Evolutionary conservation across 1,140 invertebrate genomes (phyloP).

Genomic region (Agrypnia vestita): DNA sequence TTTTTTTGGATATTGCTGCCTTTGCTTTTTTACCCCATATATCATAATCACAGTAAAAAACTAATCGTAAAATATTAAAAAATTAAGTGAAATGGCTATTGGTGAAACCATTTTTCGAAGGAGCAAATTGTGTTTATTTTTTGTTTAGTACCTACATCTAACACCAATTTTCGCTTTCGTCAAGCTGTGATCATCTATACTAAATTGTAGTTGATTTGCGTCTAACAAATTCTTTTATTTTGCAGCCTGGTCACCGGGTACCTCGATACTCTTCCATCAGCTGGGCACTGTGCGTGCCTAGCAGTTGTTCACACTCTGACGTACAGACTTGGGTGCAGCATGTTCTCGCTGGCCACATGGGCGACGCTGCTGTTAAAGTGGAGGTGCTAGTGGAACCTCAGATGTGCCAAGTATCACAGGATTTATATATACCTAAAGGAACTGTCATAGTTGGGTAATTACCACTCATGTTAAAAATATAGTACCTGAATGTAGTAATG

Average conservation of each 20-base stretch:
- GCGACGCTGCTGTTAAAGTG: constrained; percentile 58
- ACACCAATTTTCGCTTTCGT: too few species aligned
- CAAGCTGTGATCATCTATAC: too few species aligned
- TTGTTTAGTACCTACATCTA: too few species aligned
- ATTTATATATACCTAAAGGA: constrained; percentile 63
- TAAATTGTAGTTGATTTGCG: too few species aligned
- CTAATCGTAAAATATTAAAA: too few species aligned
- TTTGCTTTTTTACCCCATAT: too few species aligned
- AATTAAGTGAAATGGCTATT: too few species aligned
- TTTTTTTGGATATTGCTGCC: too few species aligned
- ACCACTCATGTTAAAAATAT: not conserved
- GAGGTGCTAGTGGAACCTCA: constrained; percentile 74
- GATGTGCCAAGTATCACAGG: constrained; percentile 75
- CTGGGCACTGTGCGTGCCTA: constrained; percentile 78
- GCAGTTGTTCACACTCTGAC: constrained; percentile 73
- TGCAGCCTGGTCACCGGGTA: constrained; percentile 78
- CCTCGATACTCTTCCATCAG: constrained; percentile 77
- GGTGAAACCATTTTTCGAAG: too few species aligned
- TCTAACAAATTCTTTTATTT: constrained; percentile 11
- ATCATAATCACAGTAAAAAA: too few species aligned
- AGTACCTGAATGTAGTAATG: not conserved
- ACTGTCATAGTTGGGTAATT: constrained; percentile 72
- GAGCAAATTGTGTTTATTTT: too few species aligned
- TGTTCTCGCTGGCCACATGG: constrained; percentile 68
- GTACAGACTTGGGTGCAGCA: constrained; percentile 72